Evolutionary conservation across 1,140 invertebrate genomes (phyloP), one percentile per base, ranked within the genome.

Genomic region (Drosophila repletoides): DNA sequence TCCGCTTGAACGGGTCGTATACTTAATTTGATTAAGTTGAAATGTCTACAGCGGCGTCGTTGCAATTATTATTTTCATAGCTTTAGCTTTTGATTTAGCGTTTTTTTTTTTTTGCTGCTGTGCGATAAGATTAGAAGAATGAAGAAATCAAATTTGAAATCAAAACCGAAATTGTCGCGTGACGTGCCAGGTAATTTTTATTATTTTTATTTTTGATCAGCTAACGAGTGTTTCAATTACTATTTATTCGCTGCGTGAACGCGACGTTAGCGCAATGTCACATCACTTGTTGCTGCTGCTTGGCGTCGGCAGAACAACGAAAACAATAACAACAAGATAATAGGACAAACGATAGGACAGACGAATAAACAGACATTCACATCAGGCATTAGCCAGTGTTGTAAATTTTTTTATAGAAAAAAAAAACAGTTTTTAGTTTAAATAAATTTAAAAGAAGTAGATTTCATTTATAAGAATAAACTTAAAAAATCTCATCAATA

Each of bases 101-200:
- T 36, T 41, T 52, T 36, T 34, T 34, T 29, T 26, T 28, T 15
- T 48, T 31, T 3, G 15, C 26, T 49, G 53, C n/a, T 31, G 19
- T 12, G 12, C 46, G 76, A 80, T 80, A 80, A 80, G 76, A 80
- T 80, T 81, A 68, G 9, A 34, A 61, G 38, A 45, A 61, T 14
- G 55, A 56, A 36, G n/a, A 56, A 58, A 71, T 53, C 65, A 53
- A 71, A 67, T 21, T 46, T 31, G 45, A 63, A 73, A 69, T 77
- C 51, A 64, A 21, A 79, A 65, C 22, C 33, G 19, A 31, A 12
- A 12, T 15, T 69, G 76, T 81, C 76, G 68, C 76, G 76, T 81
- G 76, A 81, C 76, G 49, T 22, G 28, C 45, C 19, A 15, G 9
- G 22, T 33, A 45, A 14, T 28, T 26, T 55, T 40, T 5, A 21